Conservation (phyloP, 2,888 invertebrate species). For the Agrotis segetum region DNA sequence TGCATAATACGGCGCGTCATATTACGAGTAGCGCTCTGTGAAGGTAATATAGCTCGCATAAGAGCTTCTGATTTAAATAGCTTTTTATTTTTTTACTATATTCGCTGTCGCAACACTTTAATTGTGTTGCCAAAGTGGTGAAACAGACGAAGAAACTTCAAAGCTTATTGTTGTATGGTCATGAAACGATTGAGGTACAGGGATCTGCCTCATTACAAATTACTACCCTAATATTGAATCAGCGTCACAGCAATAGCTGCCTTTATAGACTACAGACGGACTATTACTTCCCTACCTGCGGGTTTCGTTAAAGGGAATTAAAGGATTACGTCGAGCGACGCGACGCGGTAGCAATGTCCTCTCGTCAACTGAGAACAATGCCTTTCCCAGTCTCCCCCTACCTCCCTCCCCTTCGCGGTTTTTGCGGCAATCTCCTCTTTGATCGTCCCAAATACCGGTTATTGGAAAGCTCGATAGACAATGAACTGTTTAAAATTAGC, state of each 20-base stretch:
- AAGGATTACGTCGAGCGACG: neutral
- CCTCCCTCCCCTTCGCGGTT: neutral
- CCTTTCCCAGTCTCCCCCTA: neutral
- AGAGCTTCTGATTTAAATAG: too few relatives aligned
- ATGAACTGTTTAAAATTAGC: constrained; percentile 7
- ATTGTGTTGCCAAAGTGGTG: too few relatives aligned
- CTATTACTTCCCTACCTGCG: neutral
- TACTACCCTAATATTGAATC: neutral
- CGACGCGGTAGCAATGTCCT: neutral
- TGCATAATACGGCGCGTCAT: too few relatives aligned
- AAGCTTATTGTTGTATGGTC: neutral
- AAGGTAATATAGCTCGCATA: too few relatives aligned
- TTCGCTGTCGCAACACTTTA: too few relatives aligned
- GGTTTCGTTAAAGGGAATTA: constrained; percentile 5
- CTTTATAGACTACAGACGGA: neutral
- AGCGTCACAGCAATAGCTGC: neutral
- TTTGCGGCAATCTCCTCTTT: neutral
- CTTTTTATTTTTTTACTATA: too few relatives aligned
- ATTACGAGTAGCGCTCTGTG: too few relatives aligned
- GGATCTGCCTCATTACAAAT: neutral
- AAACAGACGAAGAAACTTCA: neutral
- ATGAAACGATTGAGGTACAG: neutral
- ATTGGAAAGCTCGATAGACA: neutral
- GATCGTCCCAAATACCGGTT: neutral
- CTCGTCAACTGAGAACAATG: constrained; percentile 8